Conservation (phyloP, 2,888 invertebrate genomes). For the Andrena flavipes region DNA sequence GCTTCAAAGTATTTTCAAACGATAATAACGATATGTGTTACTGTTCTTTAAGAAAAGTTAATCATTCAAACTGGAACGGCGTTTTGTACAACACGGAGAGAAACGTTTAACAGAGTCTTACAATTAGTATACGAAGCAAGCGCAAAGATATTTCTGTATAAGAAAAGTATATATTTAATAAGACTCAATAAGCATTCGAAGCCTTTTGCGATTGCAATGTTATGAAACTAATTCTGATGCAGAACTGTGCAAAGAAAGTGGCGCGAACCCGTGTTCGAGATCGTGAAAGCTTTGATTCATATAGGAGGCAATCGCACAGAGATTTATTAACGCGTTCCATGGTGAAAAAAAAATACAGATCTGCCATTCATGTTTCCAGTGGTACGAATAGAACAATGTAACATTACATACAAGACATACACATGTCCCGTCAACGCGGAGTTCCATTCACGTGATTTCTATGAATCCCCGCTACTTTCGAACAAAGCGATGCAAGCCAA, state of each 20-base stretch:
- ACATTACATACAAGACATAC: conserved; percentile 27
- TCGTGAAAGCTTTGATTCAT: conserved; percentile 43
- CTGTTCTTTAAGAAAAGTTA: background rate
- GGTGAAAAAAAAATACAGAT: conserved; percentile 32
- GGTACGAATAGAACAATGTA: conserved; percentile 42
- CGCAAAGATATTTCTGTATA: conserved; percentile 11
- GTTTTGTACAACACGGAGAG: background rate
- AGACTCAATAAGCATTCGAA: conserved; percentile 34
- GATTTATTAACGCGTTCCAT: conserved; percentile 30
- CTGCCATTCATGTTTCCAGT: conserved; percentile 46
- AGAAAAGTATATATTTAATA: background rate
- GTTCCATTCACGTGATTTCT: conserved; percentile 44
- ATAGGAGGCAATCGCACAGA: conserved; percentile 25
- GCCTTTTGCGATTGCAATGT: conserved; percentile 25
- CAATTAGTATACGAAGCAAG: conserved; percentile 28
- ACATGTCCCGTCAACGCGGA: conserved; percentile 21
- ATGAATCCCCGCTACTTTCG: conserved; percentile 7
- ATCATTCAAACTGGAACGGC: background rate
- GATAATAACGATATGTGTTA: background rate
- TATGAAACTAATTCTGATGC: conserved; percentile 12
- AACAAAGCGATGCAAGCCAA: conserved; percentile 13
- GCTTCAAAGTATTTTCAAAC: conserved; percentile 13
- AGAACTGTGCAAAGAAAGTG: conserved; percentile 43
- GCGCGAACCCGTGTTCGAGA: conserved; percentile 17
- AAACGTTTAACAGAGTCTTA: background rate